Base-by-base conservation (phyloP, 1,140 invertebrate species). In the Bombus huntii region DNA sequence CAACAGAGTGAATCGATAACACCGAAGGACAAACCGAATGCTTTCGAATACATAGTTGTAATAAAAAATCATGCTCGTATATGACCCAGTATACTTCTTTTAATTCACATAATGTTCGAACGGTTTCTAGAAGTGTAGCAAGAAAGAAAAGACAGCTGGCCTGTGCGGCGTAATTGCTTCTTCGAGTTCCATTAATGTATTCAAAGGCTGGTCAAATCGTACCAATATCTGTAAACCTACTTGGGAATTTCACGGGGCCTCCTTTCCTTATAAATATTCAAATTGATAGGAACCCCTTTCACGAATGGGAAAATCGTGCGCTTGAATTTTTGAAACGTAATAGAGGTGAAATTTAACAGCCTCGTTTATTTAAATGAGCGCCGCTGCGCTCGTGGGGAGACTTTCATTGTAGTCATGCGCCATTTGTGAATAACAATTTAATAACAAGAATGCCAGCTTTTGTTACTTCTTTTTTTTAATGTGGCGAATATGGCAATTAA, bases 181-280 rank as follows among this genome's bases (percentile, higher is more conserved):
- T 39, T 83, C 68, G 70, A 80, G 80, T 83, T 83, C 62, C 68
- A 78, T 74, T 88, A 90, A 90, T 86, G 34, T 88, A 90, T 90
- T 90, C 89, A 84, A 83, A 81, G 77, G 68, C 31, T 68, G 68
- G 34, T 39, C 47, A 71, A 90, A 90, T 82, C 87, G 87, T 53
- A 37, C 34, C 89, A 82, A 89, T 88, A 88, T 88, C 87, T 72
- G 78, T 75, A 62, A 90, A 88, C 81, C 89, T 88, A 79, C 87
- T 88, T 90, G 78, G 39, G 81, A 88, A 91, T 89, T 91, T 91
- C 57, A 83, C 81, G 81, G 80, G 78, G 81, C 83, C 88, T 87
- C 68, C 84, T 83, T 73, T 75, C 86, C 88, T 92, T 89, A 92
- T 92, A 92, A 92, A 92, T 92, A 92, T 92, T 92, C 89, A 92